Percentiles rank a stretch among this genome's conserved stretches.
Evolutionary conservation across 2,113 vertebrate species (phyloP).

Genomic region (Numida meleagris): DNA sequence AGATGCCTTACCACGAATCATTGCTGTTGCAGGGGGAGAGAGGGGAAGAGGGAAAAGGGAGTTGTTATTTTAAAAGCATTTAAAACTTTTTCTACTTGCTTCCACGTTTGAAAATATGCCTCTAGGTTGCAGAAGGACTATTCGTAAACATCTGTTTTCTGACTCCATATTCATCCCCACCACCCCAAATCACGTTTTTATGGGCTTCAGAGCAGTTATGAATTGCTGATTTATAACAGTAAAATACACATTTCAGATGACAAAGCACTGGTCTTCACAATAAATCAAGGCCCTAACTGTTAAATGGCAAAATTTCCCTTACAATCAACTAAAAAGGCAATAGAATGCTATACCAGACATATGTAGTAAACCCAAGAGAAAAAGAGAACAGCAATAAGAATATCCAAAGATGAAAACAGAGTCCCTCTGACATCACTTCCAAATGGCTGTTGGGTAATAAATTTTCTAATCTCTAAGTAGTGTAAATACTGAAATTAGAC

Average conservation of each 20-base stretch:
- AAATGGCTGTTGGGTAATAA: not conserved
- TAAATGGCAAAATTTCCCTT: not conserved
- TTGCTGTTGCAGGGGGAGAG: not conserved
- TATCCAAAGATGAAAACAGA: not conserved
- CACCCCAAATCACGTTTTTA: conserved; percentile 11
- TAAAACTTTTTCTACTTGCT: not conserved
- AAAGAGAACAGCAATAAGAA: not conserved
- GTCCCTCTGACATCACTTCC: not conserved
- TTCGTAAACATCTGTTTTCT: conserved; percentile 13
- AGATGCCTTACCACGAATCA: not conserved
- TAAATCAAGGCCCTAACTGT: not conserved
- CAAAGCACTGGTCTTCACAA: not conserved
- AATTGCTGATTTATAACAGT: not conserved
- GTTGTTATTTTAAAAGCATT: not conserved
- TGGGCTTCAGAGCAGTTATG: not conserved
- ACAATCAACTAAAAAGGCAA: not conserved
- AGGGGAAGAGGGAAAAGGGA: not conserved
- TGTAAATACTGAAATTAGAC: not conserved
- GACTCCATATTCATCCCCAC: not conserved
- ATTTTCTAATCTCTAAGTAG: not conserved
- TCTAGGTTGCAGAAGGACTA: not conserved
- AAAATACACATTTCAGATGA: conserved; percentile 12
- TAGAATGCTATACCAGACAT: not conserved
- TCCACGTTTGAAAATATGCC: conserved; percentile 12
- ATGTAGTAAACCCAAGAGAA: not conserved